Evolutionary conservation across 2,888 invertebrate genomes (phyloP).

Genomic region (Stenodema calcarata): DNA sequence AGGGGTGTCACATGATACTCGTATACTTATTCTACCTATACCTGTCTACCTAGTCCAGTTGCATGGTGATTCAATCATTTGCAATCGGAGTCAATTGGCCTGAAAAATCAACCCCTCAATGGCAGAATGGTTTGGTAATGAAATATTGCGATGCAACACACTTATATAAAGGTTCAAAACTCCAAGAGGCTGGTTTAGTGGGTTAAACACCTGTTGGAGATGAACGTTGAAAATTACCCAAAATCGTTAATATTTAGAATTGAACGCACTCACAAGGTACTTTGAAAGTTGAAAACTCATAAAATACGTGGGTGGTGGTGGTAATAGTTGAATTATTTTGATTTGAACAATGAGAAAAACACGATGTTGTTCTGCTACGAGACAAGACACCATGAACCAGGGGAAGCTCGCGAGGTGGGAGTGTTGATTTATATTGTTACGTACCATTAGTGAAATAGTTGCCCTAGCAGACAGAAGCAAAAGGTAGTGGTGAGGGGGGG

Average conservation of each 20-base stretch:
- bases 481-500: background rate
- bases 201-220: slow-evolving; percentile 35
- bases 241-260: background rate
- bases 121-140: background rate
- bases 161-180: background rate
- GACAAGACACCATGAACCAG: background rate
- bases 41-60: no score
- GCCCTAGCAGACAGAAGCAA: background rate
- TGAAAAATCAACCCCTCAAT: no score
- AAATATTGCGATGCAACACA: background rate
- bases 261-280: background rate
- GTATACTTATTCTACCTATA: no score
- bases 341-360: background rate
- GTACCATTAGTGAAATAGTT: background rate
- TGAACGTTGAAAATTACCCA: background rate
- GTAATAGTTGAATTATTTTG: background rate
- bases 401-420: background rate
- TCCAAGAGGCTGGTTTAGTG: background rate
- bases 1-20: no score
- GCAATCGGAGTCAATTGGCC: no score
- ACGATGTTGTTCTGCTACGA: background rate
- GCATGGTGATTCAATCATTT: no score
- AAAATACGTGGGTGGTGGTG: background rate
- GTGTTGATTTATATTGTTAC: background rate
- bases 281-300: background rate